A percentile compares a stretch with the other conserved stretches of the same genome.
phyloP scores from a whole-genome alignment of 2,113 vertebrate species.

The Empidonax alnorum region DNA sequence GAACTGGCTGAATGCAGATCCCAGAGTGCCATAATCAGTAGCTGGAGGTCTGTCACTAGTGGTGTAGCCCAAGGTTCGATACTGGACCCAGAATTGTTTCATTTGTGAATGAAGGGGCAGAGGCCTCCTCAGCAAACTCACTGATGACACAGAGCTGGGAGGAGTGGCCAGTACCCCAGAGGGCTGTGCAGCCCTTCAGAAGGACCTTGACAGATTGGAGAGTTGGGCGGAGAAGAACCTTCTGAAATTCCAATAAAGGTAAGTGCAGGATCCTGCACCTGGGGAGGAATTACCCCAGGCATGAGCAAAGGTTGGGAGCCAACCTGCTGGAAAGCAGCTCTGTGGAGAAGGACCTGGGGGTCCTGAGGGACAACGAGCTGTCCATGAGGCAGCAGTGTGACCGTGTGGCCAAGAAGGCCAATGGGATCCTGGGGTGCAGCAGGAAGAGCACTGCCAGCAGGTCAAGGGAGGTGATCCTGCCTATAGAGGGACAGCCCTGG shows the following conservation, averaged over 20 bases:
- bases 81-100: too few species aligned
- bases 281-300: neutral
- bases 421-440: neutral
- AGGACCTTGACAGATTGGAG: neutral
- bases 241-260: neutral
- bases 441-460: neutral
- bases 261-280: rapidly evolving
- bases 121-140: too few species aligned
- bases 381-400: neutral
- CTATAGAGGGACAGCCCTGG: too few species aligned
- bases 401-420: neutral
- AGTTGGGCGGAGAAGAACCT: neutral
- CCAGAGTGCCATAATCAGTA: too few species aligned
- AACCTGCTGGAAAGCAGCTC: neutral
- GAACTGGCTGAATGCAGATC: too few species aligned
- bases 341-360: neutral
- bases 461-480: rapidly evolving
- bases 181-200: too few species aligned
- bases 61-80: too few species aligned
- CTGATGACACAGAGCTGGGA: too few species aligned
- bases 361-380: neutral
- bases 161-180: too few species aligned
- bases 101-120: too few species aligned
- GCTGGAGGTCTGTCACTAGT: too few species aligned
- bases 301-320: neutral